Percentiles rank a stretch among this genome's conserved stretches.
Evolutionary conservation across 2,888 invertebrate species (phyloP).

Genomic region (Clitarchus hookeri): DNA sequence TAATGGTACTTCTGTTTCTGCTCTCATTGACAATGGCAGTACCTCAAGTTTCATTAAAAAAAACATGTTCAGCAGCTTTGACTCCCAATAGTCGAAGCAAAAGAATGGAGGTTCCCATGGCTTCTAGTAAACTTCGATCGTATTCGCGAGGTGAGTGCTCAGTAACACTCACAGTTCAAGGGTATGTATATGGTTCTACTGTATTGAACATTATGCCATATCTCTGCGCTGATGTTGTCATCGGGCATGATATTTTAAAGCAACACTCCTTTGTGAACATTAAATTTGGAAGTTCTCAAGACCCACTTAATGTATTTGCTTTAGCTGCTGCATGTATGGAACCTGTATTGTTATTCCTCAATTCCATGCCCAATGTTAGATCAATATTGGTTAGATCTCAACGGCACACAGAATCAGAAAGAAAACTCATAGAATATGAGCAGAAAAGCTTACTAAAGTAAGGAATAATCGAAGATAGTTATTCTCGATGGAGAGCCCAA

Average conservation of each 20-base stretch:
- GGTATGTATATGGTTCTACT: background rate
- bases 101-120: background rate
- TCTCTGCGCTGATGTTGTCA: conserved; percentile 10
- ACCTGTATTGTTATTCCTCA: conserved; percentile 17
- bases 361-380: conserved; percentile 4
- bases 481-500: conserved; percentile 36
- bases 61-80: background rate
- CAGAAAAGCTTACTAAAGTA: background rate
- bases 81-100: background rate
- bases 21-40: conserved; percentile 26
- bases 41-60: conserved; percentile 12
- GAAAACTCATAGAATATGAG: conserved; percentile 8
- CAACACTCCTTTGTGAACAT: conserved; percentile 18
- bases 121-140: background rate
- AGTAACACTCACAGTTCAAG: background rate
- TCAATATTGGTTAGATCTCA: too few relatives aligned
- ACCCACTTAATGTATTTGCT: background rate
- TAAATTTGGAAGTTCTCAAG: conserved; percentile 24
- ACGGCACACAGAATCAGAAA: too few relatives aligned
- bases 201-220: background rate
- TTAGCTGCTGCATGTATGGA: background rate
- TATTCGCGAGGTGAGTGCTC: background rate
- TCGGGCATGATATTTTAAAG: conserved; percentile 23
- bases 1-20: background rate
- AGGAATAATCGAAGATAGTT: conserved; percentile 19